phyloP scores from a whole-genome alignment of 23 tunicate genomes.

The Trididemnum nubilum region DNA sequence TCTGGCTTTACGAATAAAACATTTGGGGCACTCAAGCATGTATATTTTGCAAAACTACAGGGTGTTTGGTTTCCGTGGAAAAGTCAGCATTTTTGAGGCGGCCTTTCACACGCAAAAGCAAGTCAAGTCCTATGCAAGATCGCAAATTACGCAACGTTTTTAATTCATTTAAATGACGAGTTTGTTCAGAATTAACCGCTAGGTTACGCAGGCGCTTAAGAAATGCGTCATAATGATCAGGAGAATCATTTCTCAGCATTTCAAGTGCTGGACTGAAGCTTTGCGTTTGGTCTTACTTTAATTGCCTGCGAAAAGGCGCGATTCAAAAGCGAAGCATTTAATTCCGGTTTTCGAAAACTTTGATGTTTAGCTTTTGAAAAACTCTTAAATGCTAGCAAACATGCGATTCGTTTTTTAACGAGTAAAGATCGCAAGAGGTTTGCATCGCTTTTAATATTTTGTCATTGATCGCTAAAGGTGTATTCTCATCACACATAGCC shows the following conservation, averaged over 20 bases:
- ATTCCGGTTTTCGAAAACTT: not conserved
- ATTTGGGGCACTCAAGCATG: too few species aligned
- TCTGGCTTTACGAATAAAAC: too few species aligned
- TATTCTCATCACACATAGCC: too few species aligned
- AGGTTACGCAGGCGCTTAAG: too few species aligned
- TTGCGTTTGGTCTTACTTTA: not conserved
- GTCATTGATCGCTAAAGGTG: too few species aligned
- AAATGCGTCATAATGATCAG: too few species aligned
- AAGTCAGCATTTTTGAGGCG: not conserved
- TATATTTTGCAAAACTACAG: too few species aligned
- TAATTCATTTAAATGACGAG: too few species aligned
- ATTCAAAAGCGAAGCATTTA: not conserved
- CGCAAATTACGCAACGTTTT: too few species aligned
- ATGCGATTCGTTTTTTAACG: not conserved
- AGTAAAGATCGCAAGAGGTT: not conserved
- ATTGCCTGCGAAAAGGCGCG: not conserved
- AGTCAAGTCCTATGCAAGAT: not conserved
- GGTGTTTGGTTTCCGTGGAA: too few species aligned
- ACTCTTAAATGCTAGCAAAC: not conserved
- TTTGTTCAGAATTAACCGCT: too few species aligned
- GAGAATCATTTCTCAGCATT: not conserved
- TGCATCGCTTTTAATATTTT: not conserved
- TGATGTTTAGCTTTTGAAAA: not conserved
- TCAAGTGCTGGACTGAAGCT: not conserved
- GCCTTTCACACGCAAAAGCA: not conserved